These are phyloP conservation scores for Dicrostonyx torquatus DNA, from an alignment of 2,797 vertebrate genomes.

Conservation along the genomic window DNA sequence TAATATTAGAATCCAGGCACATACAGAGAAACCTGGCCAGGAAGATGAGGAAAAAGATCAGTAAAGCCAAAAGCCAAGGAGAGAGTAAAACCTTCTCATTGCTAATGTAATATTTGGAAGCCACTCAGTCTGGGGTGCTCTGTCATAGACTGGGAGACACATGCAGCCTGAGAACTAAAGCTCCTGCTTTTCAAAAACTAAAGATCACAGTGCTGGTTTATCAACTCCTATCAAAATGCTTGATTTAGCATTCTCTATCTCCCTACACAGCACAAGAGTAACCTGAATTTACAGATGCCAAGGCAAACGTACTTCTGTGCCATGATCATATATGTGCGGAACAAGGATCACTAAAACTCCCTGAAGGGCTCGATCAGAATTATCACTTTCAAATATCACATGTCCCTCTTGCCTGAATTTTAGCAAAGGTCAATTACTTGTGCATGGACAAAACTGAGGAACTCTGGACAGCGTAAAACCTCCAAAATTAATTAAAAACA, in stretches of 20 bases:
- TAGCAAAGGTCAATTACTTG: constrained; percentile 21
- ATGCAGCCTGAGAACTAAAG: neutral
- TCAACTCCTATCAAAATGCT: neutral
- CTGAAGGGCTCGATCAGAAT: constrained; percentile 22
- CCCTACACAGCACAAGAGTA: neutral
- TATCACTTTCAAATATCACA: neutral
- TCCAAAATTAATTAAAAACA: constrained; percentile 56
- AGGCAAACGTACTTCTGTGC: neutral
- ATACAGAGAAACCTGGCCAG: neutral
- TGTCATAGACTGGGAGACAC: neutral
- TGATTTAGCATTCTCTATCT: neutral
- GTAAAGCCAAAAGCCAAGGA: neutral
- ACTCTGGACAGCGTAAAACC: neutral
- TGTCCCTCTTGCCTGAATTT: constrained; percentile 29
- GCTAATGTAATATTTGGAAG: neutral
- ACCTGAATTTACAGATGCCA: neutral
- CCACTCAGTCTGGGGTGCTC: neutral
- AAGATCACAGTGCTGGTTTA: neutral
- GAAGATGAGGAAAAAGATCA: neutral
- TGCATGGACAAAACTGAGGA: constrained; percentile 21
- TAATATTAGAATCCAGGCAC: neutral
- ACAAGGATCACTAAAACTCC: neutral
- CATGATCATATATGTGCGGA: neutral
- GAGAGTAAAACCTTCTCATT: neutral
- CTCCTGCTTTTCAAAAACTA: neutral